These are phyloP conservation scores for Pipistrellus kuhlii DNA, from an alignment of 2,797 vertebrate genomes.

Conservation along the genomic window DNA sequence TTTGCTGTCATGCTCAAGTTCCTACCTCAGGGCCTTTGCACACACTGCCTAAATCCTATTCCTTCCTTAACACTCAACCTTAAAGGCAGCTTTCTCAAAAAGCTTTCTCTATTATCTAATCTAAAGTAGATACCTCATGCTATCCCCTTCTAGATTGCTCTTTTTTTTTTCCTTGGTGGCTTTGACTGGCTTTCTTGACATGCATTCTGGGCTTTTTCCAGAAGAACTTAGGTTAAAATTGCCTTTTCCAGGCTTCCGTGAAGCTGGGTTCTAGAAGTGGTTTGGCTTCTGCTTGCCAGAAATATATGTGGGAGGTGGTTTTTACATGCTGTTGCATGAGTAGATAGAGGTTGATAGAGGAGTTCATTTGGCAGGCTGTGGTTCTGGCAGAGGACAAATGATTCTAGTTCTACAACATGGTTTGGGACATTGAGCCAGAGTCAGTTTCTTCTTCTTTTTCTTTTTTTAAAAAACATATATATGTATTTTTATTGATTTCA, in stretches of 20 bases:
- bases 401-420: background rate
- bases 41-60: background rate
- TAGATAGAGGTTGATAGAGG: background rate
- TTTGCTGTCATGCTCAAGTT: background rate
- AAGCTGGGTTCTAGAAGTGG: background rate
- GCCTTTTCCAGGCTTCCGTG: background rate
- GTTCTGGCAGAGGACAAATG: background rate
- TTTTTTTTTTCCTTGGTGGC: background rate
- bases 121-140: background rate
- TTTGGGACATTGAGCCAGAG: background rate
- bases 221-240: background rate
- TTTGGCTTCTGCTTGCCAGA: background rate
- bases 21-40: slow-evolving; percentile 5
- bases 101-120: background rate
- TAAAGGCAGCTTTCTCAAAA: background rate
- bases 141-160: background rate
- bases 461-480: too few relatives aligned
- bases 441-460: background rate
- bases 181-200: background rate
- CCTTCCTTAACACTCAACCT: background rate
- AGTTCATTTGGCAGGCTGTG: background rate
- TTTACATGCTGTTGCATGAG: background rate
- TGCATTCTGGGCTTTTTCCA: background rate
- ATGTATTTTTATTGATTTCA: too few relatives aligned
- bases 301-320: background rate